Conservation (phyloP, 1,140 invertebrate species). For the Drosophila cardini region DNA sequence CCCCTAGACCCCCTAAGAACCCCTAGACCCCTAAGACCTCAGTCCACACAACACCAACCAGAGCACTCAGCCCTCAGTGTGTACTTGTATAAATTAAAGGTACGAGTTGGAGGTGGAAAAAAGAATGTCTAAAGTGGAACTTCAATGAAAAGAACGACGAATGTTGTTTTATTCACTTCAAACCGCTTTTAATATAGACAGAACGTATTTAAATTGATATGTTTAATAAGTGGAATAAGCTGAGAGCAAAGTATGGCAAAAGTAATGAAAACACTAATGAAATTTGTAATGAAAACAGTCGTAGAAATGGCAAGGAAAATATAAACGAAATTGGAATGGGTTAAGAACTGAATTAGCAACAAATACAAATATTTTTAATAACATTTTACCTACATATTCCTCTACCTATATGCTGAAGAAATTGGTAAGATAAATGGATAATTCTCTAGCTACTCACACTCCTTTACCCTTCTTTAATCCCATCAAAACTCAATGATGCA, state of each 20-base stretch:
- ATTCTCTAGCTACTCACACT: no score
- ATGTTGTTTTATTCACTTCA: conserved; percentile 18
- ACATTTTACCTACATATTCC: no score
- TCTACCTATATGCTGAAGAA: no score
- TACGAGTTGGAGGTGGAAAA: conserved; percentile 9
- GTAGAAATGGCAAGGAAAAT: neutral
- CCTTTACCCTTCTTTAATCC: no score
- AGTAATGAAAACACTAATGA: neutral
- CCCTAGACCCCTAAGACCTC: neutral
- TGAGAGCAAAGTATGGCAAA: neutral
- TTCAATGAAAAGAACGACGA: conserved; percentile 6
- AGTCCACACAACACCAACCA: neutral
- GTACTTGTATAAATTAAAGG: conserved; percentile 16
- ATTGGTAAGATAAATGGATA: no score
- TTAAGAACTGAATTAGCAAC: no score
- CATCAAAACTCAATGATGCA: neutral
- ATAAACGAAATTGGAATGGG: neutral
- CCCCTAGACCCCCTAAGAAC: neutral
- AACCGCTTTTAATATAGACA: conserved; percentile 2
- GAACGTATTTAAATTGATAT: neutral
- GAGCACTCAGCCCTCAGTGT: conserved; percentile 3
- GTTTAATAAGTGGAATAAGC: neutral
- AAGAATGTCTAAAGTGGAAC: conserved; percentile 16
- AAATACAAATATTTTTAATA: no score
- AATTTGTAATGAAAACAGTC: neutral